Conservation (phyloP, 2,113 vertebrate genomes). For the Hippolais icterina region DNA sequence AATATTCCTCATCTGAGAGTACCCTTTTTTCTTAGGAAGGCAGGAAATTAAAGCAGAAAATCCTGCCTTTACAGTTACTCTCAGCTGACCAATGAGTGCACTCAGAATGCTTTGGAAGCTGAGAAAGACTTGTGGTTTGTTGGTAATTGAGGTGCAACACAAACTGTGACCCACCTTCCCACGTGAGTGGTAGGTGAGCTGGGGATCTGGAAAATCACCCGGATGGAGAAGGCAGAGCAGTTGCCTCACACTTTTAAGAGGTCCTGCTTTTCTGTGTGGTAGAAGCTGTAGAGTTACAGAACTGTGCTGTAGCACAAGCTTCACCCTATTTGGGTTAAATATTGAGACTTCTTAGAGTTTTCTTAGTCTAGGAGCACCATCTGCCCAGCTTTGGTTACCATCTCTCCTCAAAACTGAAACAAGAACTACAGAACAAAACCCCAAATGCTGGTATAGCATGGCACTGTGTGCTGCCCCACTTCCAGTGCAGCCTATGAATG, state of each 20-base stretch:
- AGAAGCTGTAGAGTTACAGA: neutral
- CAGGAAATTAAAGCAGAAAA: neutral
- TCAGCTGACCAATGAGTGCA: neutral
- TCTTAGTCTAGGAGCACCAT: neutral
- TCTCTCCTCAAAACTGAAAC: neutral
- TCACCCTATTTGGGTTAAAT: neutral
- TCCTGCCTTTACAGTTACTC: neutral
- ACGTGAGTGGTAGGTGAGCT: neutral
- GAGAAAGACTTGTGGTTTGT: neutral
- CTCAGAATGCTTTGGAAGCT: neutral
- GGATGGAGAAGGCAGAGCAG: neutral
- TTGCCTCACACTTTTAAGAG: neutral
- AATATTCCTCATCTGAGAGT: neutral
- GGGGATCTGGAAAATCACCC: neutral
- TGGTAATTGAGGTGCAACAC: neutral
- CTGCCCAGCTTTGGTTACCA: neutral
- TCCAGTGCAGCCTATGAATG: neutral
- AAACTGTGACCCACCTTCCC: neutral
- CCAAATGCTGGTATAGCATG: neutral
- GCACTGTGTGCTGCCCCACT: neutral
- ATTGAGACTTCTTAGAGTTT: neutral
- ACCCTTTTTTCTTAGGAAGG: neutral
- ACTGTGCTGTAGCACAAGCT: neutral
- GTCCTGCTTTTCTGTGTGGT: neutral
- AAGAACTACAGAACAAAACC: neutral